phyloP scores from a whole-genome alignment of 2,113 vertebrate species.

The Fulmarus glacialis region DNA sequence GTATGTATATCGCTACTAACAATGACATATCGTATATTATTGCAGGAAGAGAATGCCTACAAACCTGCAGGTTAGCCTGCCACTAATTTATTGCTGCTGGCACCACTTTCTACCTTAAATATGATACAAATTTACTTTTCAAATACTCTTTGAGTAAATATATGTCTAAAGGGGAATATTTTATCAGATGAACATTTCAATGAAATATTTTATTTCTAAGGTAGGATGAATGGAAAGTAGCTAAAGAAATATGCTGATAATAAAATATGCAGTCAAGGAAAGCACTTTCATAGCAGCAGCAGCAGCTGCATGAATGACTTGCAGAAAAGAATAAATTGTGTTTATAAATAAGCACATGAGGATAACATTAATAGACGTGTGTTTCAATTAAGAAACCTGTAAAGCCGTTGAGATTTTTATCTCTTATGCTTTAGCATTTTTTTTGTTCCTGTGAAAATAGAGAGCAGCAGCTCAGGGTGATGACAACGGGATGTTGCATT shows the following conservation, averaged over 20 bases:
- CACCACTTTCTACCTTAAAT: constrained; percentile 38
- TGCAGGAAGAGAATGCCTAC: background rate
- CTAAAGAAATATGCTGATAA: constrained; percentile 65
- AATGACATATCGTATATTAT: background rate
- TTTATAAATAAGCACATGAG: constrained; percentile 46
- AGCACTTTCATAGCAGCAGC: background rate
- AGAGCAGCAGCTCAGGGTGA: fast-evolving
- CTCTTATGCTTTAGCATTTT: background rate
- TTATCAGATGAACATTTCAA: constrained; percentile 64
- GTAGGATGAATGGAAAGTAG: constrained; percentile 43
- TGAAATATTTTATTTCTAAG: constrained; percentile 69
- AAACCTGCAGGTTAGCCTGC: background rate
- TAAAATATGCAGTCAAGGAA: constrained; percentile 56
- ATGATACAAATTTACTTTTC: constrained; percentile 67
- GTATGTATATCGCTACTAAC: background rate
- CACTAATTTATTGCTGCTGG: constrained; percentile 40
- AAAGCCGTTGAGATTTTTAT: constrained; percentile 12
- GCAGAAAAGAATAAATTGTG: constrained; percentile 45
- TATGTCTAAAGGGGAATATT: constrained; percentile 55
- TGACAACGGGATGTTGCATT: fast-evolving
- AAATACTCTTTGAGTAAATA: constrained; percentile 64
- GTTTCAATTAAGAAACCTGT: background rate
- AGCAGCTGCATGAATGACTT: constrained; percentile 3
- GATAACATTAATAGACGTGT: constrained; percentile 23
- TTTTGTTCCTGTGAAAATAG: background rate